These are phyloP conservation scores for Xiphophorus hellerii DNA, from an alignment of 2,113 vertebrate species.

Conservation along the genomic window DNA sequence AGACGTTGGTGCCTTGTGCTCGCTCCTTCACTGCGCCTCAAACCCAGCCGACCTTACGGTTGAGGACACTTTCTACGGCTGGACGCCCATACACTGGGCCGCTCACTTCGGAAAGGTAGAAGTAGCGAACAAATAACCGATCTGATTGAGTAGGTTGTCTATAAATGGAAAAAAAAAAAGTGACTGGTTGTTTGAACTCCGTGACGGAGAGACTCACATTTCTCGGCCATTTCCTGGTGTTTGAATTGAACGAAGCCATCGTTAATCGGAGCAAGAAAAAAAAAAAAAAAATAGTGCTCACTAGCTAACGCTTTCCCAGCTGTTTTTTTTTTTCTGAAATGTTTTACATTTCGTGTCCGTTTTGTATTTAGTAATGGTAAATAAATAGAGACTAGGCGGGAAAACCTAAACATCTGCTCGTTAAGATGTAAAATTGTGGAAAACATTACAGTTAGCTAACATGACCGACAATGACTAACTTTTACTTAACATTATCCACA, in stretches of 20 bases:
- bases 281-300: background rate
- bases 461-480: background rate
- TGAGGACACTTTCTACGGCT: slow-evolving; percentile 97
- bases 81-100: slow-evolving; percentile 97
- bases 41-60: slow-evolving; percentile 81
- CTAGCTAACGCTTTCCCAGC: background rate
- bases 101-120: slow-evolving; percentile 96
- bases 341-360: background rate
- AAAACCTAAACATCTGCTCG: background rate
- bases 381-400: background rate
- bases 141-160: background rate
- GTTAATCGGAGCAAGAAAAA: slow-evolving; percentile 17
- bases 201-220: slow-evolving; percentile 34
- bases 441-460: background rate
- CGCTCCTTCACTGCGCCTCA: slow-evolving; percentile 83
- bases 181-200: background rate
- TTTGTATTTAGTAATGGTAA: background rate
- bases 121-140: accelerated
- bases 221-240: slow-evolving; percentile 72
- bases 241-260: slow-evolving; percentile 32
- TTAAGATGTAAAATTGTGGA: background rate
- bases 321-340: background rate
- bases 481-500: background rate
- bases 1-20: slow-evolving; percentile 86
- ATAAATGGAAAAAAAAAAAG: background rate